Conservation (phyloP, 2,888 invertebrate genomes). For the Acanthacorydalis orientalis region DNA sequence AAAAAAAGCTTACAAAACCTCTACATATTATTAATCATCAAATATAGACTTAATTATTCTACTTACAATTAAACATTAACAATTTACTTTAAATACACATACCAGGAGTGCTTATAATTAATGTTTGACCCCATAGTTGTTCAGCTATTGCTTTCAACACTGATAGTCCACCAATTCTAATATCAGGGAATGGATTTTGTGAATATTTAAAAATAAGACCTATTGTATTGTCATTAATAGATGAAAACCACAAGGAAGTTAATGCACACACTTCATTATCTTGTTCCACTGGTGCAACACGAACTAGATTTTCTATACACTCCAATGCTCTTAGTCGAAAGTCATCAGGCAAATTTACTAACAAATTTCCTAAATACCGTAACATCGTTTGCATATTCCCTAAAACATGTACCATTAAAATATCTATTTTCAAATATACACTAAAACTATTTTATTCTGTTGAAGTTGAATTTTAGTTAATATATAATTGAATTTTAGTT, state of each 20-base stretch:
- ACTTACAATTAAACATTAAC: neutral
- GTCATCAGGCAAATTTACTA: slow-evolving; percentile 44
- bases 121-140: slow-evolving; percentile 65
- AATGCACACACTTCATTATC: slow-evolving; percentile 30
- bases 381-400: slow-evolving; percentile 21
- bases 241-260: slow-evolving; percentile 43
- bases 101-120: slow-evolving; percentile 54
- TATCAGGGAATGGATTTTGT: slow-evolving; percentile 67
- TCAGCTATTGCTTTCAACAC: slow-evolving; percentile 48
- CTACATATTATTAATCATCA: too few species aligned
- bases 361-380: slow-evolving; percentile 36
- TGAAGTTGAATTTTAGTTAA: too few species aligned
- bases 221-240: slow-evolving; percentile 35
- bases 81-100: slow-evolving; percentile 12
- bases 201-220: slow-evolving; percentile 32
- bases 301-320: slow-evolving; percentile 41
- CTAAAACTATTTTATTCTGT: too few species aligned
- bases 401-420: too few species aligned
- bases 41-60: too few species aligned
- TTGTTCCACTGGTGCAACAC: slow-evolving; percentile 21
- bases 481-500: too few species aligned
- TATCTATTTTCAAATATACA: too few species aligned
- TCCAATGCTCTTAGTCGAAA: slow-evolving; percentile 50
- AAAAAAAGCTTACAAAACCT: too few species aligned
- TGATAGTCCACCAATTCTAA: slow-evolving; percentile 48